These are phyloP conservation scores for Hydrocynus forskahlii DNA, from an alignment of 2,797 vertebrate species.

Conservation along the genomic window DNA sequence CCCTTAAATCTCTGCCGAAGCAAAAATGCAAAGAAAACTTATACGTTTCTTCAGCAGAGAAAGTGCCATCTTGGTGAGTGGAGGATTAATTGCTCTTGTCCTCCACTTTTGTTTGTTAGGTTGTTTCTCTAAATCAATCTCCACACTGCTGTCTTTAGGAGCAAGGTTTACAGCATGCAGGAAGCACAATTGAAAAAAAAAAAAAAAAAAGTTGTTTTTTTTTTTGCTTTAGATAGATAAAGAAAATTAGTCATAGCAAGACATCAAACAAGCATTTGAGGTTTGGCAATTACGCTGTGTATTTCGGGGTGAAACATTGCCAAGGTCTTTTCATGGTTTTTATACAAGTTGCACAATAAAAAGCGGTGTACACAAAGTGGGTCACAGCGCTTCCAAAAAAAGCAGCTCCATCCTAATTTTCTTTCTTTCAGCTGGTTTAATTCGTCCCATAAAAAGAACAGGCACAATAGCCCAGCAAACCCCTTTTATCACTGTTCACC, in stretches of 20 bases:
- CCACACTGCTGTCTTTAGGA: background rate
- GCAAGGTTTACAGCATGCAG: background rate
- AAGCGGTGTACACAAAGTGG: constrained; percentile 43
- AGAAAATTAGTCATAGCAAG: background rate
- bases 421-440: constrained; percentile 45
- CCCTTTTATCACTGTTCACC: constrained; percentile 26
- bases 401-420: constrained; percentile 31
- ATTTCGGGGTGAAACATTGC: constrained; percentile 20
- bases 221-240: background rate
- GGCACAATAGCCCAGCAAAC: constrained; percentile 46
- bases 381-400: constrained; percentile 41
- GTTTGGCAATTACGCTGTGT: constrained; percentile 32
- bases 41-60: constrained; percentile 51
- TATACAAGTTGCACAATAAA: constrained; percentile 29
- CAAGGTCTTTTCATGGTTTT: constrained; percentile 37
- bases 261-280: background rate
- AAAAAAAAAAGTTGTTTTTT: background rate
- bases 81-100: constrained; percentile 69
- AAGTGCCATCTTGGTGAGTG: constrained; percentile 52
- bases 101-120: constrained; percentile 57
- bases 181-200: background rate
- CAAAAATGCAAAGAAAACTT: constrained; percentile 37
- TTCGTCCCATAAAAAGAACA: constrained; percentile 43
- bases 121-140: constrained; percentile 56
- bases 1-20: constrained; percentile 39